These are phyloP conservation scores for Stictonetta naevosa DNA, from an alignment of 2,113 vertebrate genomes.

Conservation along the genomic window DNA sequence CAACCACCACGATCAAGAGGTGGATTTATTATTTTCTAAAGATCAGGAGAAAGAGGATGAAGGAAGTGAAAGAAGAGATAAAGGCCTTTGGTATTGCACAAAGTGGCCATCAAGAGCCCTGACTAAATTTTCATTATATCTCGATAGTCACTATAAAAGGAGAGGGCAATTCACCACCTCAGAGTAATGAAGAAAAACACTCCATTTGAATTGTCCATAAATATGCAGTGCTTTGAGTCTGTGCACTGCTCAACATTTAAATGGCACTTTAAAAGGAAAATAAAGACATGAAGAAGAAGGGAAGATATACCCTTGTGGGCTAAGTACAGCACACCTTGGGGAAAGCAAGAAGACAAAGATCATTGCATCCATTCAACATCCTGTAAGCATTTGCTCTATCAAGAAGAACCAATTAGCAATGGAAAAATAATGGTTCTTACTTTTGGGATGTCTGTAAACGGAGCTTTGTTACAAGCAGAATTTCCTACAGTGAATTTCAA, in stretches of 20 bases:
- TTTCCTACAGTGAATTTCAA: background rate
- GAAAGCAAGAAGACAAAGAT: slow-evolving; percentile 7
- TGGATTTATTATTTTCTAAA: slow-evolving; percentile 17
- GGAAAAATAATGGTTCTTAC: background rate
- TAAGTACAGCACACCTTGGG: background rate
- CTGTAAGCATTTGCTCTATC: background rate
- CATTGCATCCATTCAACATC: background rate
- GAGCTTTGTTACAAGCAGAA: background rate
- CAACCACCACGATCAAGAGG: background rate
- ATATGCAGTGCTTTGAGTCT: background rate
- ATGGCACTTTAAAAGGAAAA: slow-evolving; percentile 38
- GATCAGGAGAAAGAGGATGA: background rate
- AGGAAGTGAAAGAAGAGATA: background rate
- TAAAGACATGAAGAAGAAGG: background rate
- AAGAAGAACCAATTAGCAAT: slow-evolving; percentile 7
- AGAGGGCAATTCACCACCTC: slow-evolving; percentile 7
- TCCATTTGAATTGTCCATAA: slow-evolving; percentile 28
- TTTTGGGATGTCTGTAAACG: background rate
- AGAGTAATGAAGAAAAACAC: slow-evolving; percentile 34
- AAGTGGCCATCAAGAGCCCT: slow-evolving; percentile 14
- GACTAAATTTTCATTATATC: slow-evolving; percentile 35
- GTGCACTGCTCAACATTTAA: slow-evolving; percentile 26
- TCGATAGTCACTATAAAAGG: slow-evolving; percentile 13
- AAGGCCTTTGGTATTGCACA: background rate
- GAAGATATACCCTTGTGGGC: background rate